These are phyloP conservation scores for Corythornis madagascariensis DNA, from an alignment of 2,113 vertebrate genomes.

Conservation along the genomic window DNA sequence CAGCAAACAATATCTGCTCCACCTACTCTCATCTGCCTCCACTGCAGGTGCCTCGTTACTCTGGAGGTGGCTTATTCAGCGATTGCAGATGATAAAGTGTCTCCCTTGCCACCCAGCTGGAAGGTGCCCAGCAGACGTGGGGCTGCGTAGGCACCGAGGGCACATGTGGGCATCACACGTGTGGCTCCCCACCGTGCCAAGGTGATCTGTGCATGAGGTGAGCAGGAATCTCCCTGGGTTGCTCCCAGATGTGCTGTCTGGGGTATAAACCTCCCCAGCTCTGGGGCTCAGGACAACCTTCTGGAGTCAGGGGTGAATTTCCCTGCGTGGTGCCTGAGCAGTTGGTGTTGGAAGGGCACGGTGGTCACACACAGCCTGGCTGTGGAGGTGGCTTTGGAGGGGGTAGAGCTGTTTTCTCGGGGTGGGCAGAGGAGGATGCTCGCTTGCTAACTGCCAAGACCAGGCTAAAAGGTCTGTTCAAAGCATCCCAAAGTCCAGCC, in stretches of 20 bases:
- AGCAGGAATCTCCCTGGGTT: neutral
- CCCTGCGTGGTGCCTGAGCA: neutral
- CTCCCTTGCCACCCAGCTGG: neutral
- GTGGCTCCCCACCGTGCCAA: neutral
- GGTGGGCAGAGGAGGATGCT: neutral
- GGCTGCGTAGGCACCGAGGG: accelerated
- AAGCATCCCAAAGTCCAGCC: neutral
- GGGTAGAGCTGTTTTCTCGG: neutral
- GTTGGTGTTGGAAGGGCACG: neutral
- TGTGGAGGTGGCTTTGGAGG: neutral
- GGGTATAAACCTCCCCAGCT: neutral
- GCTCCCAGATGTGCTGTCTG: neutral
- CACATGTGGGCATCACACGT: neutral
- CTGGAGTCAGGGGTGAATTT: accelerated
- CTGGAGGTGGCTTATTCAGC: neutral
- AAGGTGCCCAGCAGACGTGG: neutral
- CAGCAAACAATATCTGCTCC: neutral
- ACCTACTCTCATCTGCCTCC: neutral
- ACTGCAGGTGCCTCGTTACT: accelerated
- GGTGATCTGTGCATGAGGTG: neutral
- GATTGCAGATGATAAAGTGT: neutral
- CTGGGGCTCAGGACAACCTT: accelerated
- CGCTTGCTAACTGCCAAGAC: neutral
- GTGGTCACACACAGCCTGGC: accelerated
- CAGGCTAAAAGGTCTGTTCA: neutral